phyloP scores from a whole-genome alignment of 2,888 invertebrate species.

The Meteorus cinctellus region DNA sequence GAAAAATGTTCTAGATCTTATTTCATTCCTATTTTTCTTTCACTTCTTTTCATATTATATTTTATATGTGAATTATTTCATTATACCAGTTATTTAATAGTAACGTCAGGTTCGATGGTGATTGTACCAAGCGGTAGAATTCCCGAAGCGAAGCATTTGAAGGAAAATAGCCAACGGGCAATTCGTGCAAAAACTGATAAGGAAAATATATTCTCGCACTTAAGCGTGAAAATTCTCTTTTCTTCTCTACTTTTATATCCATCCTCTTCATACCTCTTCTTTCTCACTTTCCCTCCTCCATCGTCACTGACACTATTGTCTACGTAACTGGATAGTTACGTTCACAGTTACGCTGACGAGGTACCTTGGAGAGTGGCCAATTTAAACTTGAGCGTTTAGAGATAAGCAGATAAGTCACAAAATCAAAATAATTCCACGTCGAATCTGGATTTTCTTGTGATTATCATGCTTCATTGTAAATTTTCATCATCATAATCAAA shows the following conservation, averaged over 20 bases:
- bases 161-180: constrained; percentile 12
- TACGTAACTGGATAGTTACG: not conserved
- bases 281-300: constrained; percentile 26
- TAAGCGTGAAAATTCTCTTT: constrained; percentile 17
- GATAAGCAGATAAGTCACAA: constrained; percentile 49
- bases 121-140: not conserved
- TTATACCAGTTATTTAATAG: constrained; percentile 21
- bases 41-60: not conserved
- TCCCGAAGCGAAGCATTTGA: not conserved
- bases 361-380: constrained; percentile 57
- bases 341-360: constrained; percentile 53
- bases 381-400: constrained; percentile 52
- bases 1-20: not conserved
- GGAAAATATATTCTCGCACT: constrained; percentile 55
- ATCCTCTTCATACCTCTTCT: not conserved
- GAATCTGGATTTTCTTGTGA: not conserved
- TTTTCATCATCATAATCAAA: not conserved
- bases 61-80: not conserved
- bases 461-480: not conserved
- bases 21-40: not conserved
- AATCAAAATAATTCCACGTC: constrained; percentile 51
- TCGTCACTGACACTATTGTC: not conserved
- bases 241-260: constrained; percentile 35
- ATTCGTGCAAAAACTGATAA: constrained; percentile 57
- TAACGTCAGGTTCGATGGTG: constrained; percentile 26